These are phyloP conservation scores for Chaetodon trifasciatus DNA, from an alignment of 2,797 vertebrate genomes.

Conservation along the genomic window DNA sequence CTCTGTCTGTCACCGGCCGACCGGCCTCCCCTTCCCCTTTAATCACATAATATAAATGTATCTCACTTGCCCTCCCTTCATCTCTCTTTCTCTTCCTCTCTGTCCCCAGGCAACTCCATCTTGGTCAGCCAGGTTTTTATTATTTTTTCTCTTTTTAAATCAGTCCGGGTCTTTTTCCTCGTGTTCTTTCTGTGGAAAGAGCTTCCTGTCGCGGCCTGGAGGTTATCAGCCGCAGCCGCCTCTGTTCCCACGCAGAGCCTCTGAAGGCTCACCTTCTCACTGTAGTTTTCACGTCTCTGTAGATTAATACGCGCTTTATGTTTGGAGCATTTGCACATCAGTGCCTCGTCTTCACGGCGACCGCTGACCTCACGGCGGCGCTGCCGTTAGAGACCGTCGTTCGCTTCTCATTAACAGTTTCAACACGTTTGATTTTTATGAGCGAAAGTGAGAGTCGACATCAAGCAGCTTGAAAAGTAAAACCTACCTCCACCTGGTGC, in stretches of 20 bases:
- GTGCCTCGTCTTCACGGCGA: not conserved
- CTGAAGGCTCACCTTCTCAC: conserved; percentile 23
- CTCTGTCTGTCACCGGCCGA: conserved; percentile 58
- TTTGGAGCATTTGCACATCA: conserved; percentile 26
- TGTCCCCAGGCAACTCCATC: conserved; percentile 64
- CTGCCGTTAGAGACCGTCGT: not conserved
- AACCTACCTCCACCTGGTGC: not conserved
- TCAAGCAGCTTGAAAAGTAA: not conserved
- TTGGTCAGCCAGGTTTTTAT: conserved; percentile 43
- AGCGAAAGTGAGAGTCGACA: too few relatives aligned
- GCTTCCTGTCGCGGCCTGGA: conserved; percentile 15
- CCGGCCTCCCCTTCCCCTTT: conserved; percentile 57
- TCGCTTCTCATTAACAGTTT: not conserved
- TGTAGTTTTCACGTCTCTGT: conserved; percentile 17
- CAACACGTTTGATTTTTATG: not conserved
- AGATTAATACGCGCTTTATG: conserved; percentile 14
- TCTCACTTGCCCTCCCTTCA: conserved; percentile 65
- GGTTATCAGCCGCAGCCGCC: conserved; percentile 49
- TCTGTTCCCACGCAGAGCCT: not conserved
- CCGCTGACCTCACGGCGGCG: conserved; percentile 20
- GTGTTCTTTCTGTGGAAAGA: conserved; percentile 22
- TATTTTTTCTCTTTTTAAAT: conserved; percentile 26
- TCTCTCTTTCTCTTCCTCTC: conserved; percentile 53
- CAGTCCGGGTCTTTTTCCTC: conserved; percentile 4
- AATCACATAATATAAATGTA: conserved; percentile 81